Conservation (phyloP, 2,888 invertebrate species). For the Epistrophe grossulariae region DNA sequence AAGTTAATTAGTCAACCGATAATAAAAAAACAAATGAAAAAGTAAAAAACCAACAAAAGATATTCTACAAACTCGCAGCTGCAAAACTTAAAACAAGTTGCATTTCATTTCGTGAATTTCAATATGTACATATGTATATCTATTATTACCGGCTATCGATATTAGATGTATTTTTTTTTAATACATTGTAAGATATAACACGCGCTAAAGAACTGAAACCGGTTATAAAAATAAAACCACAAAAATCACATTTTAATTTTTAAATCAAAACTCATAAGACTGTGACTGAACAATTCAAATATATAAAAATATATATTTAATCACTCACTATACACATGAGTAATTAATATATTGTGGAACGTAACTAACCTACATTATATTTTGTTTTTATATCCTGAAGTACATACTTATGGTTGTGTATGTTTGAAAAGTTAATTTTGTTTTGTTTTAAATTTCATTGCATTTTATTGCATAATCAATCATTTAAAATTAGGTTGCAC, state of each 20-base stretch:
- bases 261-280: slow-evolving; percentile 42
- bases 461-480: slow-evolving; percentile 7
- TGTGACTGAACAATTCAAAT: slow-evolving; percentile 36
- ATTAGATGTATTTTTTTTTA: neutral
- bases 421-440: neutral
- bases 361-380: no score
- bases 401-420: neutral
- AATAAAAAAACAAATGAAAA: no score
- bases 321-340: slow-evolving; percentile 17
- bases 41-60: neutral
- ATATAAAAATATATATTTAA: neutral
- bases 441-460: neutral
- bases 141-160: neutral
- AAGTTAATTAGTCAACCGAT: neutral
- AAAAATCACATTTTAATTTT: slow-evolving; percentile 39
- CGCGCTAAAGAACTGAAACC: slow-evolving; percentile 23
- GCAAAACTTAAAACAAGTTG: neutral
- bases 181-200: neutral
- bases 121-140: neutral
- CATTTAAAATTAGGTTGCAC: neutral
- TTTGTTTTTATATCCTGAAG: neutral
- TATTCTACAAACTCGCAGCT: neutral
- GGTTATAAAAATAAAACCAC: slow-evolving; percentile 16
- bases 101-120: slow-evolving; percentile 1
- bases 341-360: neutral